Base-by-base conservation (phyloP, 2,888 invertebrate genomes). In the Diloba caeruleocephala region DNA sequence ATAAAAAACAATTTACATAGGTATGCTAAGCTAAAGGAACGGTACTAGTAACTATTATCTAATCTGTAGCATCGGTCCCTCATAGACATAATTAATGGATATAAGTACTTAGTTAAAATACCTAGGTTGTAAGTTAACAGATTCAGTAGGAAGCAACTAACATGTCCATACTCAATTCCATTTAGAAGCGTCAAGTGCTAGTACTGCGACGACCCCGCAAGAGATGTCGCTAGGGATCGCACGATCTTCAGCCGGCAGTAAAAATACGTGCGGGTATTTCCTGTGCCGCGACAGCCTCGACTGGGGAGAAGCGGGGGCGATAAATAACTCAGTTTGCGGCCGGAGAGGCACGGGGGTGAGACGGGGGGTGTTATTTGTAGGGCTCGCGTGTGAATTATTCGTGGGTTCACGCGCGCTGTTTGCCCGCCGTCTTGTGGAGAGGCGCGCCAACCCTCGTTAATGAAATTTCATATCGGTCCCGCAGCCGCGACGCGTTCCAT, bases 351-450 rank as follows among this genome's bases (percentile, higher is more conserved):
- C 65, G 67, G 60, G 73, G 58, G 79, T 73, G 77, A 77, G 74
- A 58, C 48, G 54, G 62, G 74, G 78, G 78, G 81, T 85, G 88
- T 90, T 92, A 91, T 92, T 91, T 90, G 91, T 92, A 91, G 90
- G 90, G 90, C 90, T 92, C 89, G 91, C 92, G 91, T 93, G 92
- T 92, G 92, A 93, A 92, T 93, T 92, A 93, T 91, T 92, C 90
- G 90, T 91, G 88, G 90, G 90, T 91, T 92, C 90, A 90, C 92
- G 92, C 91, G 89, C 90, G 84, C 85, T 88, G 88, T 90, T 89
- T 89, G 89, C 86, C 83, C 83, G 81, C 78, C 87, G 87, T 89
- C 88, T 88, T 89, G 88, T 81, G 83, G 84, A 84, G 85, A 81
- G 81, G 77, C 75, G 72, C 77, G 74, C 63, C 85, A 85, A 88